A percentile compares a stretch with the other conserved stretches of the same genome.
Evolutionary conservation across 1,140 invertebrate genomes (phyloP).

Genomic region (Oreohelix idahoensis): DNA sequence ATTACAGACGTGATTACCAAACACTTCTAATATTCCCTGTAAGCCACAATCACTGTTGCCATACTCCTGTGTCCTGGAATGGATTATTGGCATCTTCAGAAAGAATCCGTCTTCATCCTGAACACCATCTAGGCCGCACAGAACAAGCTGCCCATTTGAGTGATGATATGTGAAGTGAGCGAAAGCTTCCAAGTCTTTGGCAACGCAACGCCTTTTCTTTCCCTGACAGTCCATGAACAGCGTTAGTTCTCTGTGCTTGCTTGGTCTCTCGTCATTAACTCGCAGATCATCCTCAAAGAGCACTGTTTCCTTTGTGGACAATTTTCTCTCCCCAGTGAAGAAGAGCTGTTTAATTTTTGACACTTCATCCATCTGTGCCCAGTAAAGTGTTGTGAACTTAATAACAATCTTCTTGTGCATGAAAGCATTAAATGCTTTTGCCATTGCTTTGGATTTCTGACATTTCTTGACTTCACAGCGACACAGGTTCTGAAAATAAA

Average conservation of each 20-base stretch:
- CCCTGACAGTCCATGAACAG: conserved; percentile 11
- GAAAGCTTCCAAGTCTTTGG: conserved; percentile 42
- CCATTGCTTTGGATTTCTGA: neutral
- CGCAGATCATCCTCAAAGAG: conserved; percentile 45
- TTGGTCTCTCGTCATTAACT: conserved; percentile 19
- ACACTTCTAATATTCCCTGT: conserved; percentile 35
- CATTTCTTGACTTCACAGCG: conserved; percentile 29
- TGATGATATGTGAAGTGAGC: conserved; percentile 45
- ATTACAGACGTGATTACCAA: conserved; percentile 42
- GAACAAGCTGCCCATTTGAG: conserved; percentile 38
- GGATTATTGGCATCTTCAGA: conserved; percentile 44
- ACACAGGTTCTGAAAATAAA: conserved; percentile 28
- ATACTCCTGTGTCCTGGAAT: conserved; percentile 35
- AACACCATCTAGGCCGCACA: conserved; percentile 45
- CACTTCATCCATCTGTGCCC: conserved; percentile 47
- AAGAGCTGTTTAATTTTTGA: conserved; percentile 42
- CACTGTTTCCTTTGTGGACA: conserved; percentile 37
- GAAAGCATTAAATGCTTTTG: neutral
- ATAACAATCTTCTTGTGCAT: neutral
- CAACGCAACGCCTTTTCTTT: neutral
- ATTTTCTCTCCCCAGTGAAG: conserved; percentile 23
- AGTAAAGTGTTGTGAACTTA: conserved; percentile 19
- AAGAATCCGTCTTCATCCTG: conserved; percentile 31
- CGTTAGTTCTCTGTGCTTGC: neutral
- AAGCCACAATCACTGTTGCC: conserved; percentile 41